Evolutionary conservation across 2,888 invertebrate genomes (phyloP).

Genomic region (Mesoligia furuncula): DNA sequence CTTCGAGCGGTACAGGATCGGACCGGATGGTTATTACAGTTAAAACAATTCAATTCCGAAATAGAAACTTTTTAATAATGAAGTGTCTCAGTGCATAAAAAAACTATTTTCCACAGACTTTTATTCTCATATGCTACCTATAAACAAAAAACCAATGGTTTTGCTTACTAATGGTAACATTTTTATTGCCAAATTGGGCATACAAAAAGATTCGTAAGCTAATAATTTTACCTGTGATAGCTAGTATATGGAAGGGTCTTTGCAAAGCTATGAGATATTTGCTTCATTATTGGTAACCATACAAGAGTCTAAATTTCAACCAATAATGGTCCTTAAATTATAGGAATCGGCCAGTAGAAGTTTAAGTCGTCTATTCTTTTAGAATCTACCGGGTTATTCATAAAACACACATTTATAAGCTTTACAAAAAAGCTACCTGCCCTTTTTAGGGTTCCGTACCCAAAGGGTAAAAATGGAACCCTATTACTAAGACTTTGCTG

Average conservation of each 20-base stretch:
- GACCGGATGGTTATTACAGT: neutral
- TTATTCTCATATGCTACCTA: too few species aligned
- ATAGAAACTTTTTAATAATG: neutral
- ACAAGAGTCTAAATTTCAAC: neutral
- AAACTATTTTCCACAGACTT: neutral
- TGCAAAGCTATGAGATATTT: neutral
- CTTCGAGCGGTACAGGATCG: too few species aligned
- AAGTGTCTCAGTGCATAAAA: neutral
- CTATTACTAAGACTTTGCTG: too few species aligned
- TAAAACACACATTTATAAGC: neutral
- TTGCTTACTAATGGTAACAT: too few species aligned
- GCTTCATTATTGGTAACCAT: neutral
- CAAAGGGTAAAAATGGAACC: too few species aligned
- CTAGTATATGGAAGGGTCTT: neutral
- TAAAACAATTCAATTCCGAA: neutral
- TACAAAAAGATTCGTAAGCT: too few species aligned
- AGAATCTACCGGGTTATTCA: too few species aligned
- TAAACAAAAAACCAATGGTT: too few species aligned
- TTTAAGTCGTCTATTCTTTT: neutral
- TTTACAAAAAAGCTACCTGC: neutral
- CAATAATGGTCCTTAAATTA: neutral
- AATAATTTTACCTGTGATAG: too few species aligned
- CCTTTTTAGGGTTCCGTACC: too few species aligned
- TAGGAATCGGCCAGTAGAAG: too few species aligned
- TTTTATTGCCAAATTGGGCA: too few species aligned